These are phyloP conservation scores for Borostomias antarcticus DNA, from an alignment of 2,797 vertebrate genomes.

Conservation along the genomic window DNA sequence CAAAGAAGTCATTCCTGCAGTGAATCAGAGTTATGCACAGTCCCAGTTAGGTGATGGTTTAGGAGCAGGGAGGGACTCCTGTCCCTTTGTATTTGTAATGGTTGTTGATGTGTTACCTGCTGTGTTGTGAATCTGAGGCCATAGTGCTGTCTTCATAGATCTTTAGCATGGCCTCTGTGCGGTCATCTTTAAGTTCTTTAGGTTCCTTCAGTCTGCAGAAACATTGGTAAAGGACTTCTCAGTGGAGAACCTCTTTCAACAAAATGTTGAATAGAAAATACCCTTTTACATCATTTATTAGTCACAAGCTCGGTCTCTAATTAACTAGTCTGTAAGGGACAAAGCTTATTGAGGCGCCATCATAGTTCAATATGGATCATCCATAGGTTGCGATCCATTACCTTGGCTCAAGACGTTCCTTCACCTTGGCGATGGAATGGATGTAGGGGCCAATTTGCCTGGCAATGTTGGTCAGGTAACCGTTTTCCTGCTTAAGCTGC, in stretches of 20 bases:
- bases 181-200: slow-evolving; percentile 69
- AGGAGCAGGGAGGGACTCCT: too few relatives aligned
- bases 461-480: slow-evolving; percentile 80
- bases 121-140: slow-evolving; percentile 37
- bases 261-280: too few relatives aligned
- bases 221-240: background rate
- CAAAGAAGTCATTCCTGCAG: background rate
- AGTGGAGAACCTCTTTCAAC: background rate
- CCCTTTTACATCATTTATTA: background rate
- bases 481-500: slow-evolving; percentile 83
- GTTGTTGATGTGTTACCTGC: slow-evolving; percentile 46
- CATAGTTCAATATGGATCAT: background rate
- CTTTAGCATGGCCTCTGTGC: slow-evolving; percentile 60
- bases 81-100: too few relatives aligned
- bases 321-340: background rate
- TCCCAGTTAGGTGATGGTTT: background rate
- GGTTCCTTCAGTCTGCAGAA: slow-evolving; percentile 74
- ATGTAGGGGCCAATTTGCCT: slow-evolving; percentile 84
- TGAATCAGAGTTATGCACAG: background rate
- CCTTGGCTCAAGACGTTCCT: slow-evolving; percentile 85
- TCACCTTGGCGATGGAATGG: slow-evolving; percentile 84
- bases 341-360: background rate
- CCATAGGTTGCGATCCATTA: slow-evolving; percentile 39
- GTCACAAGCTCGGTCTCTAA: background rate
- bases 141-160: slow-evolving; percentile 45